phyloP scores from a whole-genome alignment of 2,797 vertebrate species.

The Tapera naevia region DNA sequence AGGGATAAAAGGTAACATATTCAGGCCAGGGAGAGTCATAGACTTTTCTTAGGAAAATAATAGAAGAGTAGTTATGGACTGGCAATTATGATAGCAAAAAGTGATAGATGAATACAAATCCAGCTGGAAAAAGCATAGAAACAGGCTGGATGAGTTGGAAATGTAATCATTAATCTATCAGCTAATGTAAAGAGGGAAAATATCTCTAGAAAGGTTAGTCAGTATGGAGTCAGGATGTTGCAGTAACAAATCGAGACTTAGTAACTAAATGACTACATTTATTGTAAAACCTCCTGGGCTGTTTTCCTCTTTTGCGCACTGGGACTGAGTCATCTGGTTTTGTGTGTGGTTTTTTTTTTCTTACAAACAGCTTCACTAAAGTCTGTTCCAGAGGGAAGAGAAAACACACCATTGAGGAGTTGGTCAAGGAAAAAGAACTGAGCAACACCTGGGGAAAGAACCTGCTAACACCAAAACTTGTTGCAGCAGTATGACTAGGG shows the following conservation, averaged over 20 bases:
- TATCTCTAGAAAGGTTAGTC: not conserved
- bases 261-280: not conserved
- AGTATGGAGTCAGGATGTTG: not conserved
- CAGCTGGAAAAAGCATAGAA: not conserved
- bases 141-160: not conserved
- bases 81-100: not conserved
- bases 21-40: not conserved
- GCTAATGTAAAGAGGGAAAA: not conserved
- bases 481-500: not conserved
- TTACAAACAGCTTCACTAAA: not conserved
- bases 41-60: not conserved
- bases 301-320: not conserved
- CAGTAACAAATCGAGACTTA: not conserved
- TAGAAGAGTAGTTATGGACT: not conserved
- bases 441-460: not conserved
- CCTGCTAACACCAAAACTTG: conserved; percentile 12
- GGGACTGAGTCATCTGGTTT: not conserved
- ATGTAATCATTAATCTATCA: not conserved
- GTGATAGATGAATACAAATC: not conserved
- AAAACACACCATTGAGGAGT: not conserved
- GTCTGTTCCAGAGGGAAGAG: not conserved
- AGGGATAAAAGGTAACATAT: not conserved
- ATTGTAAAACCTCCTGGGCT: not conserved
- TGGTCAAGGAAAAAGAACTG: not conserved
- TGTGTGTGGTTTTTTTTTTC: not conserved